phyloP scores from a whole-genome alignment of 2,797 vertebrate species.

The Melanitta fusca region DNA sequence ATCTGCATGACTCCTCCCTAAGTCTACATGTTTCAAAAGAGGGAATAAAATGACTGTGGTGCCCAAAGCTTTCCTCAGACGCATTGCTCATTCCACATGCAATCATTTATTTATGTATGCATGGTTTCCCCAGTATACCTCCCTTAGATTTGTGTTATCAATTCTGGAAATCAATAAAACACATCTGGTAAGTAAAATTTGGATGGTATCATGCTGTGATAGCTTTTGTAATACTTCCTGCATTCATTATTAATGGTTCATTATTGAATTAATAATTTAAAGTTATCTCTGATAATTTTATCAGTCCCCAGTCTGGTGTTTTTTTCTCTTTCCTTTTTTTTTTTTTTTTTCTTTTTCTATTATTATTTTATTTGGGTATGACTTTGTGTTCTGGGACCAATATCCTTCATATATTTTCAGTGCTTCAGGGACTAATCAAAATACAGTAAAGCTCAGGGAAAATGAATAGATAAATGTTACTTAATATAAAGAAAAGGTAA shows the following conservation, averaged over 20 bases:
- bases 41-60: background rate
- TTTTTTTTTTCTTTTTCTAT: background rate
- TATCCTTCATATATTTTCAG: background rate
- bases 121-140: conserved; percentile 62
- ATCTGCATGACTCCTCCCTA: background rate
- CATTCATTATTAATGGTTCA: conserved; percentile 80
- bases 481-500: conserved; percentile 36
- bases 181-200: conserved; percentile 73
- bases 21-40: background rate
- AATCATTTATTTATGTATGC: conserved; percentile 77
- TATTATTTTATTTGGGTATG: background rate
- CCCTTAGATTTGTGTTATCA: conserved; percentile 66
- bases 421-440: conserved; percentile 28
- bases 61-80: conserved; percentile 45
- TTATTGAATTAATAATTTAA: conserved; percentile 83
- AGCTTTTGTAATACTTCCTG: conserved; percentile 77
- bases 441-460: background rate
- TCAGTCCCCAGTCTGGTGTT: conserved; percentile 40
- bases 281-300: conserved; percentile 70
- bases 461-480: background rate
- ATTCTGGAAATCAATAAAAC: conserved; percentile 77
- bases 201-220: conserved; percentile 55
- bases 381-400: background rate
- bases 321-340: background rate
- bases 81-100: conserved; percentile 50